Evolutionary conservation across 2,888 invertebrate species (phyloP).

Genomic region (Eulithis prunata): DNA sequence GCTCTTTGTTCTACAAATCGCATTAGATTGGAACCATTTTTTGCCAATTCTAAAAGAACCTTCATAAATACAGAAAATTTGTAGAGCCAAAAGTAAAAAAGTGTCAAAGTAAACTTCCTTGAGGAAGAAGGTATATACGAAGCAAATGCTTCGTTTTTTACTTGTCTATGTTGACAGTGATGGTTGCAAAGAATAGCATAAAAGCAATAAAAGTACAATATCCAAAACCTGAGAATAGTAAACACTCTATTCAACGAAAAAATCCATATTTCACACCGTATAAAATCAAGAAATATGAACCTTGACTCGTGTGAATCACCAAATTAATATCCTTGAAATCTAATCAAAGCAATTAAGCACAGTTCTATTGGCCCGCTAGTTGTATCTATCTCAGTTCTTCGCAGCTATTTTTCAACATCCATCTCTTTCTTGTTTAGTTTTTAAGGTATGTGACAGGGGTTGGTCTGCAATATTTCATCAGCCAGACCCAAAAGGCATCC

Average conservation of each 20-base stretch:
- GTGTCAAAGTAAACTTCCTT: slow-evolving; percentile 67
- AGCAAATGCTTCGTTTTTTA: slow-evolving; percentile 73
- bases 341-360: slow-evolving; percentile 81
- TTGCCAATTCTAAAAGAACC: slow-evolving; percentile 29
- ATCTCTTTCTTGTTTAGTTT: slow-evolving; percentile 60
- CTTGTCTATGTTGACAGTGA: slow-evolving; percentile 73
- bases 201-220: slow-evolving; percentile 66
- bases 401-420: slow-evolving; percentile 26
- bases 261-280: slow-evolving; percentile 71
- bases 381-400: slow-evolving; percentile 31
- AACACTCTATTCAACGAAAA: slow-evolving; percentile 72
- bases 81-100: slow-evolving; percentile 49
- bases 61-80: slow-evolving; percentile 47
- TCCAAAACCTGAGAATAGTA: slow-evolving; percentile 73
- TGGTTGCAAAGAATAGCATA: slow-evolving; percentile 67
- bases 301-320: slow-evolving; percentile 78
- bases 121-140: slow-evolving; percentile 55
- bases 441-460: slow-evolving; percentile 80
- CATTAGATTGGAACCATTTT: slow-evolving; percentile 28
- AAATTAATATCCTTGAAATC: slow-evolving; percentile 83
- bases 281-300: slow-evolving; percentile 79
- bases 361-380: slow-evolving; percentile 58
- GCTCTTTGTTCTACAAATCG: slow-evolving; percentile 35
- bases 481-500: slow-evolving; percentile 70
- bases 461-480: slow-evolving; percentile 78